phyloP scores from a whole-genome alignment of 2,797 vertebrate genomes.

The Anguilla megastoma region DNA sequence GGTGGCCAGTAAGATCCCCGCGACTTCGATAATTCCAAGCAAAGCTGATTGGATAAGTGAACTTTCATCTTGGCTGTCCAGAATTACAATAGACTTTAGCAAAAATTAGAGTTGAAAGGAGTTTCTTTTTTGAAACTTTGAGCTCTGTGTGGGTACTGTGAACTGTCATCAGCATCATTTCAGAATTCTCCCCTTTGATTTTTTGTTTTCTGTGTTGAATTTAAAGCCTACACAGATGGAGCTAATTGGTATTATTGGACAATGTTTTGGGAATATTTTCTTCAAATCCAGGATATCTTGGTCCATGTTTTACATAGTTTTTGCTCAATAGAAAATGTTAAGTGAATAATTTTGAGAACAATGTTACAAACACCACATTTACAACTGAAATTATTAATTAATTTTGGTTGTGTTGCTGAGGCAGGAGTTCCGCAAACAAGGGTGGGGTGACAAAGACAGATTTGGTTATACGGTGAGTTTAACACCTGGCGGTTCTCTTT shows the following conservation, averaged over 20 bases:
- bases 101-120: neutral
- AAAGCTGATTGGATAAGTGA: constrained; percentile 1
- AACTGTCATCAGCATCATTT: neutral
- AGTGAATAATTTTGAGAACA: neutral
- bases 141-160: neutral
- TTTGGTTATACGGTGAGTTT: neutral
- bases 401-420: neutral
- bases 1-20: neutral
- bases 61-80: neutral
- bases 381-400: neutral
- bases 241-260: neutral
- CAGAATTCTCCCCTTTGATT: too few species aligned
- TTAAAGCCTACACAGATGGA: neutral
- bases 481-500: neutral
- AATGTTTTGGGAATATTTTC: neutral
- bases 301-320: neutral
- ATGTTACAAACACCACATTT: neutral
- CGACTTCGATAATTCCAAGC: neutral
- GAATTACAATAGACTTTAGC: neutral
- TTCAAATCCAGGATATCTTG: neutral
- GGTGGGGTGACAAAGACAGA: neutral
- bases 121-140: neutral
- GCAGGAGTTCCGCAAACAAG: neutral
- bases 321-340: neutral
- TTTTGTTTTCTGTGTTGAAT: too few species aligned